Conservation (phyloP, 2,888 invertebrate genomes). For the Leucozona laternaria region DNA sequence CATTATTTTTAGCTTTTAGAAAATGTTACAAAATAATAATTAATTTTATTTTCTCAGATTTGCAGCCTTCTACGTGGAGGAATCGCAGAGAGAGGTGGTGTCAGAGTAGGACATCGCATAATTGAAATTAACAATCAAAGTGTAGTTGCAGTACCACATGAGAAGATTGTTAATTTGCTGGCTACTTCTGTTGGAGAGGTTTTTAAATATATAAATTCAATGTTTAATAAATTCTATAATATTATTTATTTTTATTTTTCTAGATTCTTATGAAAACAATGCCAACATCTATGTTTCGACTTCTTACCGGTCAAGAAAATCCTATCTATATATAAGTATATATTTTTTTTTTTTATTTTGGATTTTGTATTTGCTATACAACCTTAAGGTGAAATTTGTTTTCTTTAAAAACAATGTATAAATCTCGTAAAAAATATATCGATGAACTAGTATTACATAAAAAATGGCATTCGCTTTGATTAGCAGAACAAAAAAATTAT, state of each 20-base stretch:
- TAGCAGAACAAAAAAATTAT: neutral
- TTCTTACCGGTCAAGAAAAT: slow-evolving; percentile 99
- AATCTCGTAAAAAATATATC: slow-evolving; percentile 16
- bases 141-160: slow-evolving; percentile 99
- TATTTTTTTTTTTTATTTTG: neutral
- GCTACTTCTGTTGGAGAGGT: slow-evolving; percentile 99
- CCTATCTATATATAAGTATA: slow-evolving; percentile 97
- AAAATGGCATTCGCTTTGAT: slow-evolving; percentile 37
- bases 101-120: slow-evolving; percentile 99
- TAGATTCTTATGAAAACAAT: slow-evolving; percentile 99
- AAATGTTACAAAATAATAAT: neutral
- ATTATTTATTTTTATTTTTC: slow-evolving; percentile 28
- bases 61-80: slow-evolving; percentile 99
- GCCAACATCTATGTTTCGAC: slow-evolving; percentile 99
- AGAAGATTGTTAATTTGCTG: slow-evolving; percentile 99
- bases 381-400: slow-evolving; percentile 16
- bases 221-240: neutral
- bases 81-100: slow-evolving; percentile 99
- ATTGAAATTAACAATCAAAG: slow-evolving; percentile 99
- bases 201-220: slow-evolving; percentile 81
- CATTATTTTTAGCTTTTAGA: too few species aligned
- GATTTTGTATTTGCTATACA: slow-evolving; percentile 19
- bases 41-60: slow-evolving; percentile 87
- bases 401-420: slow-evolving; percentile 27
- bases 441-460: slow-evolving; percentile 41